Conservation (phyloP, 2,797 vertebrate species). For the Pseudochirops corinnae region DNA sequence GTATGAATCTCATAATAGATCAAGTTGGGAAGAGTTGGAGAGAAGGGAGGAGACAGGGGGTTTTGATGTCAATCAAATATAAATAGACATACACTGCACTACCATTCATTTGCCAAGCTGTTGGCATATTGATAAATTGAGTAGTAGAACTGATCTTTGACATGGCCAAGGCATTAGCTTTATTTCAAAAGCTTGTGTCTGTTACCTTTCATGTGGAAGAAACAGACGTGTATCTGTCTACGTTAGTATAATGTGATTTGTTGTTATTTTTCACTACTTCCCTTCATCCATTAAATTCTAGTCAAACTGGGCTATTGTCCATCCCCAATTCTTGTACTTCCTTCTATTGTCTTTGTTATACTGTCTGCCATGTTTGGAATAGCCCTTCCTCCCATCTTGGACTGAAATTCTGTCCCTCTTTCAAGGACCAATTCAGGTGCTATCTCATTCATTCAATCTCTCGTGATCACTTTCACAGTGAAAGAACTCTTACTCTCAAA, state of each 20-base stretch:
- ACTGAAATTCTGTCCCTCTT: neutral
- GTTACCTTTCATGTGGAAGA: slow-evolving; percentile 52
- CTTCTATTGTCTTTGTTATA: neutral
- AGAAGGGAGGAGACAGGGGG: slow-evolving; percentile 76
- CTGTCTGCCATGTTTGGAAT: neutral
- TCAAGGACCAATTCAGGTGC: neutral
- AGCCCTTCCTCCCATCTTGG: neutral
- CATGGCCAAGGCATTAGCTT: slow-evolving; percentile 32
- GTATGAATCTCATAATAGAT: slow-evolving; percentile 83
- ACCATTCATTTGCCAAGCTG: slow-evolving; percentile 78
- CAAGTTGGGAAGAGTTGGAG: slow-evolving; percentile 79
- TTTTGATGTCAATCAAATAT: slow-evolving; percentile 85
- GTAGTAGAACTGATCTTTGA: slow-evolving; percentile 38
- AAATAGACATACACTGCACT: slow-evolving; percentile 79
- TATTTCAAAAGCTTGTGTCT: slow-evolving; percentile 65
- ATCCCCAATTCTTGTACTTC: neutral
- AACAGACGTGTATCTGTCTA: accelerated
- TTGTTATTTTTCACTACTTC: neutral
- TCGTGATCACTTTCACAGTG: neutral
- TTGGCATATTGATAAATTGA: slow-evolving; percentile 69
- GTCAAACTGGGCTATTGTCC: neutral
- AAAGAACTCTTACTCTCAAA: neutral
- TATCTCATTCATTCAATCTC: neutral
- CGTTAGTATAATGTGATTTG: slow-evolving; percentile 33
- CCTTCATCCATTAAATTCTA: neutral